Evolutionary conservation across 2,113 vertebrate genomes (phyloP), one percentile per base, ranked within the genome.

Genomic region (Dendropsophus ebraccatus): DNA sequence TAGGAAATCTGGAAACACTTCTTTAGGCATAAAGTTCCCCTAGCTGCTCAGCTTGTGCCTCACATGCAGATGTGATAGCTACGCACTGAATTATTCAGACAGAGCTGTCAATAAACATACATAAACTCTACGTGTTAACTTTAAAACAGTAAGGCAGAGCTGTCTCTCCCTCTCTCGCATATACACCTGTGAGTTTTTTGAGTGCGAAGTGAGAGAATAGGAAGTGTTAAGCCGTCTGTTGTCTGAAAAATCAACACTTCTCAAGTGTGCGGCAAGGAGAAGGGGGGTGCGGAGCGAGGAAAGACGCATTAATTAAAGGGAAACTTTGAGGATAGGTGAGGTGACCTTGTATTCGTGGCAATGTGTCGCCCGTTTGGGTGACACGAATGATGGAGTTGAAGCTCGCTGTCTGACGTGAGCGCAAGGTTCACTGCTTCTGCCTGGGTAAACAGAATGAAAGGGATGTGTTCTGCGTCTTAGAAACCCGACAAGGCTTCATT

Each of bases 401-500:
- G 32, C 9, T 35, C 9, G 52, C 28, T n/a, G n/a, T 73, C 41
- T 81, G 85, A 81, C 78, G 62, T 70, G 65, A 67, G 32, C 19
- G 28, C 47, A 80, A 73, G 84, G 84, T 72, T 80, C 84, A 86
- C 67, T 81, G 84, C 47, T n/a, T 86, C n/a, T 60, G 85, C 56
- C 60, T 58, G 67, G 35, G 52, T 81, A 81, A 87, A 87, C 77
- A 65, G 8, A 81, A 70, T n/a, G 45, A 79, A 35, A 74, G 23
- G 54, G 23, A 74, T 56, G 25, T 74, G 78, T 81, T 50, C 45
- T 49, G 41, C 35, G 52, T 52, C 52, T 69, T 73, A 6, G 25
- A 35, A n/a, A 8, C 45, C 30, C 47, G 19, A 76, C 28, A 52
- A 17, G 14, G 0, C n/a, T 28, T 37, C 23, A 62, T 37, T 21